phyloP scores from a whole-genome alignment of 2,113 vertebrate genomes.

The Oenanthe oenanthe region DNA sequence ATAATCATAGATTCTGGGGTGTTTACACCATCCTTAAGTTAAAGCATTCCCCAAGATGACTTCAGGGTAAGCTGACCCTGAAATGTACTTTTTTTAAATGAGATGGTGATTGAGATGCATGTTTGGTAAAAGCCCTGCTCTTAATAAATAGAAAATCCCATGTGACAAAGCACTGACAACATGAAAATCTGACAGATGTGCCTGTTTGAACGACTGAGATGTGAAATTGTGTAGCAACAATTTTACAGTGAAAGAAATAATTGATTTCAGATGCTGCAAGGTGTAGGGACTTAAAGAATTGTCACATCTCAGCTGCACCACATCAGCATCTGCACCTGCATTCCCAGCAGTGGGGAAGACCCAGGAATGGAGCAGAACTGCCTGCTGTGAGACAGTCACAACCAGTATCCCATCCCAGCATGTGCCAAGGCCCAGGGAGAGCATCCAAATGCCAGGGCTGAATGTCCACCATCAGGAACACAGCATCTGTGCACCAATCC shows the following conservation, averaged over 20 bases:
- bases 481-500: neutral
- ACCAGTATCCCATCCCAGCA: neutral
- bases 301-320: neutral
- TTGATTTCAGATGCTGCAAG: neutral
- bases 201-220: neutral
- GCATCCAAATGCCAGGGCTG: neutral
- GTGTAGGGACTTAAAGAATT: neutral
- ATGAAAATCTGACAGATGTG: neutral
- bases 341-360: neutral
- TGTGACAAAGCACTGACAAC: neutral
- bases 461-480: neutral
- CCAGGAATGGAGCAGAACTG: neutral
- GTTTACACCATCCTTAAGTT: neutral
- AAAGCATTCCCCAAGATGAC: neutral
- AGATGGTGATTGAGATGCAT: neutral
- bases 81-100: neutral
- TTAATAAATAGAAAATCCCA: neutral
- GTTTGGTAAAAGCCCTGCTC: neutral
- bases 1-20: fast-evolving
- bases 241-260: neutral
- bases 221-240: neutral
- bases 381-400: neutral
- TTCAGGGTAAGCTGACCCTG: neutral
- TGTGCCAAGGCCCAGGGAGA: neutral
- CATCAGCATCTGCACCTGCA: neutral